A percentile compares a stretch with the other conserved stretches of the same genome.
Evolutionary conservation across 2,113 vertebrate species (phyloP).

Genomic region (Suncus etruscus): DNA sequence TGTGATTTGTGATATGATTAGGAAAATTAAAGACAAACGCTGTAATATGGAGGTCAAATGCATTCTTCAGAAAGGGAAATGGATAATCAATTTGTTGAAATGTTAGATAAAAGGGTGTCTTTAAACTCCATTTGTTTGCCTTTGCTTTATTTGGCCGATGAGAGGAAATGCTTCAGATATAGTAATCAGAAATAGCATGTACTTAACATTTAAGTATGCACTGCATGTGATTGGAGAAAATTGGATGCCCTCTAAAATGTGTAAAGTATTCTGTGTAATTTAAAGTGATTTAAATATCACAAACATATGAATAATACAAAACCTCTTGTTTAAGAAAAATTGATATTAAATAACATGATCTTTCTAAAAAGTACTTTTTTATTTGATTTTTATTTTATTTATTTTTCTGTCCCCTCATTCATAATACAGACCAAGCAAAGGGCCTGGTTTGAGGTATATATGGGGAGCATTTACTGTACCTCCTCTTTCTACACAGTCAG

Average conservation of each 20-base stretch:
- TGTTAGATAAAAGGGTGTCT: neutral
- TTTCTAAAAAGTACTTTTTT: neutral
- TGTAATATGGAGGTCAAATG: neutral
- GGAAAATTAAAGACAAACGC: neutral
- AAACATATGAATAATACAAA: neutral
- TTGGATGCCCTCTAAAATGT: neutral
- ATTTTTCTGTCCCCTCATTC: too few relatives aligned
- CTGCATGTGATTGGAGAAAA: slow-evolving; percentile 43
- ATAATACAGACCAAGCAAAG: too few relatives aligned
- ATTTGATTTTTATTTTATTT: too few relatives aligned
- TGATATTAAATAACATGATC: neutral
- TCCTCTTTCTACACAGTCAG: too few relatives aligned
- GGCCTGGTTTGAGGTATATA: too few relatives aligned
- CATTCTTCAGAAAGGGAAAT: neutral
- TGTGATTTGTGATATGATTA: neutral
- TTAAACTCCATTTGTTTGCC: slow-evolving; percentile 19
- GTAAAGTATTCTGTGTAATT: neutral
- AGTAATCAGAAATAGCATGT: slow-evolving; percentile 45
- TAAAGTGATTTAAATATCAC: neutral
- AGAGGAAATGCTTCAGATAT: neutral
- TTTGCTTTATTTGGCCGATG: slow-evolving; percentile 17
- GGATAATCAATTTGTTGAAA: neutral
- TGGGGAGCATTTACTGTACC: too few relatives aligned
- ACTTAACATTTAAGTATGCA: slow-evolving; percentile 60
- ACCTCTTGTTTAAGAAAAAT: neutral